Conservation (phyloP, 2,113 vertebrate species). For the Hydropotes inermis region DNA sequence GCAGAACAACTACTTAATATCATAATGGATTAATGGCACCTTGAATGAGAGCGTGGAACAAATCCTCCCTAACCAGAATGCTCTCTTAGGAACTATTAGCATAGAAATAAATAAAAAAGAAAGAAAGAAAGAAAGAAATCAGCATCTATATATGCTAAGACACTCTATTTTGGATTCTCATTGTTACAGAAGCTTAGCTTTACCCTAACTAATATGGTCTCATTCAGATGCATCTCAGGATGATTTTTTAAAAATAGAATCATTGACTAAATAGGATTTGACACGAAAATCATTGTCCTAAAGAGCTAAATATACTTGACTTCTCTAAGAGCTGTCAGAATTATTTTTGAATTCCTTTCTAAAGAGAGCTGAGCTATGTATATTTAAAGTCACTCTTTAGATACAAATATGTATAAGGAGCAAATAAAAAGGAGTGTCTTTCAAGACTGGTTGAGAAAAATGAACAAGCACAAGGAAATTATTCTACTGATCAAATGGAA, state of each 20-base stretch:
- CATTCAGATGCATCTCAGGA: not conserved
- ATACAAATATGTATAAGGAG: not conserved
- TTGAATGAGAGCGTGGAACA: not conserved
- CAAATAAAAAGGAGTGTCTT: not conserved
- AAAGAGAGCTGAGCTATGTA: slow-evolving; percentile 10
- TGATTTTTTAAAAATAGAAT: slow-evolving; percentile 49
- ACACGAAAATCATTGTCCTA: slow-evolving; percentile 46
- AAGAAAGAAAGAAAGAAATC: not conserved
- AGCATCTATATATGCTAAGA: not conserved
- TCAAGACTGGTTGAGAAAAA: not conserved
- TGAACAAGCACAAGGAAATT: not conserved
- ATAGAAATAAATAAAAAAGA: not conserved
- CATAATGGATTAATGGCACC: not conserved
- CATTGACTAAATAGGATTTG: slow-evolving; percentile 15
- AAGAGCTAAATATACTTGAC: slow-evolving; percentile 29
- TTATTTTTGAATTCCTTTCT: not conserved
- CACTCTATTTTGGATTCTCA: not conserved
- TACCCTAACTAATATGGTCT: slow-evolving; percentile 15
- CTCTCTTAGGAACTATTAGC: not conserved
- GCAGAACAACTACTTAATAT: not conserved
- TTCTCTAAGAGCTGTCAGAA: slow-evolving; percentile 42
- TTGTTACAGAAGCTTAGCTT: slow-evolving; percentile 34
- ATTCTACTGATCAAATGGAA: not conserved
- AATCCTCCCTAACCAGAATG: not conserved
- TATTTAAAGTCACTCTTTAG: slow-evolving; percentile 10